Percentiles rank a stretch among this genome's conserved stretches.
phyloP scores from a whole-genome alignment of 2,113 vertebrate species.

The Psittacus erithacus region DNA sequence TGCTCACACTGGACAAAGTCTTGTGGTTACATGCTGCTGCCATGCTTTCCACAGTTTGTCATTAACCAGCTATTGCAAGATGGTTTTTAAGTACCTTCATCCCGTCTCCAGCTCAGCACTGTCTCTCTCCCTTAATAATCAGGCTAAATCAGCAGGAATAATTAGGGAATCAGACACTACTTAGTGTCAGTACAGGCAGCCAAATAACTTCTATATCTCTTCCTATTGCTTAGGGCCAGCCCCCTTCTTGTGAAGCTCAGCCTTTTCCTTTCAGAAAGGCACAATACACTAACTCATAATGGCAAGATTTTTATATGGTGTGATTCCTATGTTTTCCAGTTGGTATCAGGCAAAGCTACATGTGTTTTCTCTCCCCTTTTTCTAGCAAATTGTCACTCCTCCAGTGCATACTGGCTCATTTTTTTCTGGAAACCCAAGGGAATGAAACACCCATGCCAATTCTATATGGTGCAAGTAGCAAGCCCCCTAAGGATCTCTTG shows the following conservation, averaged over 20 bases:
- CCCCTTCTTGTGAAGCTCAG: neutral
- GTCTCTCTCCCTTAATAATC: slow-evolving; percentile 50
- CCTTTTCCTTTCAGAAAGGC: neutral
- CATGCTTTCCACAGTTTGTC: slow-evolving; percentile 36
- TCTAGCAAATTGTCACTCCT: slow-evolving; percentile 26
- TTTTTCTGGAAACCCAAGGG: slow-evolving; percentile 31
- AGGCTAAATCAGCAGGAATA: slow-evolving; percentile 54
- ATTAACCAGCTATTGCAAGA: slow-evolving; percentile 68
- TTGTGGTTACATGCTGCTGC: slow-evolving; percentile 30
- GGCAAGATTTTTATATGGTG: neutral
- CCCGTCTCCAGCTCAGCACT: slow-evolving; percentile 40
- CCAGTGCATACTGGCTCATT: neutral
- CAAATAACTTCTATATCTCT: slow-evolving; percentile 38
- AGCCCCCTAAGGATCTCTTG: neutral
- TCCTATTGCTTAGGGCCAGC: neutral
- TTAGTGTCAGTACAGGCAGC: slow-evolving; percentile 40
- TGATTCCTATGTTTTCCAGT: neutral
- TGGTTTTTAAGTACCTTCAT: slow-evolving; percentile 53
- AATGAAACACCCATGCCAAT: neutral
- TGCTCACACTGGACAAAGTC: slow-evolving; percentile 39
- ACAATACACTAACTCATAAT: neutral
- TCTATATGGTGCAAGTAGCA: neutral
- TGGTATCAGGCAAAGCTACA: neutral
- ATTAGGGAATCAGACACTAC: slow-evolving; percentile 66
- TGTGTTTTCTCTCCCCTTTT: neutral